Conservation (phyloP, 1,140 invertebrate species). For the Trachymyrmex septentrionalis region DNA sequence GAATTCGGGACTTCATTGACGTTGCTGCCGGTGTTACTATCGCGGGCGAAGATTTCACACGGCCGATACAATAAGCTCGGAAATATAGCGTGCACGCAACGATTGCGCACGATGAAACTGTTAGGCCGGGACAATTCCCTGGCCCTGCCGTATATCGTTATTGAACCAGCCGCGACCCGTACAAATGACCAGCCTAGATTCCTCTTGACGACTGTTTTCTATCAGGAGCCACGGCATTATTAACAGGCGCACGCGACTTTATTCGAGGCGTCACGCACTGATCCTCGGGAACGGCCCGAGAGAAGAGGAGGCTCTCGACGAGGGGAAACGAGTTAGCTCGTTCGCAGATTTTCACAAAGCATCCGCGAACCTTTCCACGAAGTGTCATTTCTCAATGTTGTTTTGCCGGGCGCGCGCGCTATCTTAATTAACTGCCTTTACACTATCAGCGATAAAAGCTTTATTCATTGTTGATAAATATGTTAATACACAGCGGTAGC, state of each 20-base stretch:
- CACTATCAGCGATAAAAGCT: background rate
- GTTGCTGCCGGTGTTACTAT: constrained; percentile 8
- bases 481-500: background rate
- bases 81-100: constrained; percentile 51
- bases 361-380: constrained; percentile 50
- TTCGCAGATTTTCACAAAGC: constrained; percentile 59
- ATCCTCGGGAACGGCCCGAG: background rate
- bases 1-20: constrained; percentile 5
- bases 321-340: constrained; percentile 58
- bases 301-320: constrained; percentile 19
- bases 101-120: constrained; percentile 15
- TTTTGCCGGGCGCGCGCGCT: background rate
- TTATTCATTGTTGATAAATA: constrained; percentile 14
- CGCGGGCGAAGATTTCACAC: constrained; percentile 19
- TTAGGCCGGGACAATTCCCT: constrained; percentile 13
- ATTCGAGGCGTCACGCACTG: constrained; percentile 67
- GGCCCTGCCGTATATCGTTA: constrained; percentile 1
- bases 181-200: constrained; percentile 66
- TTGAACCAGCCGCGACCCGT: constrained; percentile 49
- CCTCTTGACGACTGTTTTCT: constrained; percentile 40
- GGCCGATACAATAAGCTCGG: constrained; percentile 33
- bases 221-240: constrained; percentile 46
- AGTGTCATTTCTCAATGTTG: constrained; percentile 14
- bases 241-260: constrained; percentile 71
- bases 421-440: background rate